Evolutionary conservation across 35 echinoderm and acorn worm genomes (phyloP), one percentile per base, ranked within the genome.

Genomic region (Ophioderma brevispina): DNA sequence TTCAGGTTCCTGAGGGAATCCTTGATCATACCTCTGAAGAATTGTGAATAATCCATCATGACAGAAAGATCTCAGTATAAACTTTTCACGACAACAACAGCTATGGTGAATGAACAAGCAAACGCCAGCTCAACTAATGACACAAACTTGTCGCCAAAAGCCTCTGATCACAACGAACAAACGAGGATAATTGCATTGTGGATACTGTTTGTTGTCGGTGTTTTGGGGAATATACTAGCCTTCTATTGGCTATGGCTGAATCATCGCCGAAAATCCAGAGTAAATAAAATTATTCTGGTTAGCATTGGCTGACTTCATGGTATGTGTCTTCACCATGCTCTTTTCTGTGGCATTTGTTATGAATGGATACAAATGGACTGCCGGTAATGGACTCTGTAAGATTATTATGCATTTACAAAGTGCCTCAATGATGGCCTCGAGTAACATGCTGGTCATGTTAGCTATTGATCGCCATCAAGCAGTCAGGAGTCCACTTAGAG

Each of bases 401-500:
- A 42, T 93, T 34, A 39, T 99, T 0, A 99, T 95, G 93, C 92
- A 89, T 79, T 36, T 95, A 77, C 97, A 99, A 80, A 95, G 76
- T 52, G 91, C 88, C 28, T 86, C 94, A 0, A 82, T 99, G 32
- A 95, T 93, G 90, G 93, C 97, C 6, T 99, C 97, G 18, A 99
- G 90, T 78, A 92, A 93, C 77, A 93, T 99, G 91, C 84, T 99
- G 40, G 91, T 99, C 31, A 43, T 95, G 14, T 92, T 99, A 28
- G 93, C 97, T 5, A 42, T 99, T 2, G 97, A 99, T 39, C 77
- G 97, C 31, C 97, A 99, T 43, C 94, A 93, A 85, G 97, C 97
- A 6, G 91, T 99, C 30, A 76, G 94, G 11, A 95, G 88, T 35
- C 97, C 97, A 0, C 86, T 99, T 50, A 95, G 91, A 38, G 94